Conservation (phyloP, 2,888 invertebrate species). For the Chesias legatella region DNA sequence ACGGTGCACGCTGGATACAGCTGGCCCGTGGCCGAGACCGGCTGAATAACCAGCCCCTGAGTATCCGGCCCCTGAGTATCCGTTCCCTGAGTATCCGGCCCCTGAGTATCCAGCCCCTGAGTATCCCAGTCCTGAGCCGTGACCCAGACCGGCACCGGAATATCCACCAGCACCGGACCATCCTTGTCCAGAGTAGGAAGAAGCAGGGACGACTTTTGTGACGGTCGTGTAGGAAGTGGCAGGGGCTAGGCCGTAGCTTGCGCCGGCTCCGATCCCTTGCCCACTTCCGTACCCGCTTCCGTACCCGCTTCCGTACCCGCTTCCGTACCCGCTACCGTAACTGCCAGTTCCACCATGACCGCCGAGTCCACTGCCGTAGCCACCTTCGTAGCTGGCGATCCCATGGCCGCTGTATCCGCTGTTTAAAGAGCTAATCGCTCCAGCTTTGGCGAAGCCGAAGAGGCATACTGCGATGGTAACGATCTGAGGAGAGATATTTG, state of each 20-base stretch:
- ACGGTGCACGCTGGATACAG: constrained; percentile 35
- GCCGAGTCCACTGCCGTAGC: constrained; percentile 23
- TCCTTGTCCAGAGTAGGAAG: constrained; percentile 22
- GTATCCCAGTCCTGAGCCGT: not conserved
- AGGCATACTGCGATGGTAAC: constrained; percentile 44
- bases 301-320: constrained; percentile 25
- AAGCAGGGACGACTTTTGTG: constrained; percentile 35
- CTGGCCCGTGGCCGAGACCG: constrained; percentile 26
- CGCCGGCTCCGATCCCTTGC: constrained; percentile 15
- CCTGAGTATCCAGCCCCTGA: constrained; percentile 19
- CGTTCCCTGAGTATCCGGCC: constrained; percentile 1
- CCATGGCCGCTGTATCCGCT: constrained; percentile 15
- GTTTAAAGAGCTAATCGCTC: constrained; percentile 33
- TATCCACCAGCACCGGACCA: constrained; percentile 13
- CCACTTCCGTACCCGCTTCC: constrained; percentile 10
- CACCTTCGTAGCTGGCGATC: constrained; percentile 11
- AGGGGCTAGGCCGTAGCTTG: constrained; percentile 24
- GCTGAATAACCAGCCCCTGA: constrained; percentile 8
- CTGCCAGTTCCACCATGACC: constrained; percentile 23
- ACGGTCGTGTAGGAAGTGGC: constrained; percentile 40
- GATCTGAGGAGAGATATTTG: constrained; percentile 32
- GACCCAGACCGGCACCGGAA: constrained; percentile 5
- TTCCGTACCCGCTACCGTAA: constrained; percentile 10
- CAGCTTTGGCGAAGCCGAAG: constrained; percentile 46
- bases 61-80: not conserved